Evolutionary conservation across 1,140 invertebrate species (phyloP).

Genomic region (Spodoptera frugiperda): DNA sequence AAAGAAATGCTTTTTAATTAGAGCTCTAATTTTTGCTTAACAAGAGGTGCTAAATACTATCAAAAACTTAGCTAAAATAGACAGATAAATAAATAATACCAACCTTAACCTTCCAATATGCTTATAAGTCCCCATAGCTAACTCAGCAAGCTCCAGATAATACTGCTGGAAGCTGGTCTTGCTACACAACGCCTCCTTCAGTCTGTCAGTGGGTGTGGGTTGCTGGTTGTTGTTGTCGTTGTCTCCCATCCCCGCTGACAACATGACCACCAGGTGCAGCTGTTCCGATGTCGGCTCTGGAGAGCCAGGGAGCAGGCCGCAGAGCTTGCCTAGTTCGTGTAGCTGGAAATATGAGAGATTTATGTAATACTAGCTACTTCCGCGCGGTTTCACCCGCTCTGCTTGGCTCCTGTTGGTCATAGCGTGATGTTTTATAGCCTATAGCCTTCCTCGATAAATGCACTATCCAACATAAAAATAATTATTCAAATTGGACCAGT

Average conservation of each 20-base stretch:
- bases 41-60: too few species aligned
- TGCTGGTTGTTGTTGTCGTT: conserved; percentile 82
- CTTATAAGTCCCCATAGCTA: conserved; percentile 98
- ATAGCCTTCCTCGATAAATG: too few species aligned
- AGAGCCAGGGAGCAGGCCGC: conserved; percentile 95
- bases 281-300: conserved; percentile 94
- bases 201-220: conserved; percentile 92
- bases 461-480: too few species aligned
- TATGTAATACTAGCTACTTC: too few species aligned
- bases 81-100: conserved; percentile 13
- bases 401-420: too few species aligned
- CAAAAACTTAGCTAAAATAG: too few species aligned
- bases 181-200: conserved; percentile 96
- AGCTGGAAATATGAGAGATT: conserved; percentile 86
- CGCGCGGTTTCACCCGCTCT: too few species aligned
- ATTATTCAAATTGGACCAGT: too few species aligned
- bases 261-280: conserved; percentile 94
- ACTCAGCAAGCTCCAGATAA: conserved; percentile 96
- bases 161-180: conserved; percentile 96
- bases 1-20: too few species aligned
- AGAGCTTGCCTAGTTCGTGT: conserved; percentile 94
- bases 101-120: conserved; percentile 92
- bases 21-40: too few species aligned
- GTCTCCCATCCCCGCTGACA: conserved; percentile 96
- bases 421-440: too few species aligned